Evolutionary conservation across 2,888 invertebrate genomes (phyloP), one percentile per base, ranked within the genome.

Genomic region (Diarsia mendica): DNA sequence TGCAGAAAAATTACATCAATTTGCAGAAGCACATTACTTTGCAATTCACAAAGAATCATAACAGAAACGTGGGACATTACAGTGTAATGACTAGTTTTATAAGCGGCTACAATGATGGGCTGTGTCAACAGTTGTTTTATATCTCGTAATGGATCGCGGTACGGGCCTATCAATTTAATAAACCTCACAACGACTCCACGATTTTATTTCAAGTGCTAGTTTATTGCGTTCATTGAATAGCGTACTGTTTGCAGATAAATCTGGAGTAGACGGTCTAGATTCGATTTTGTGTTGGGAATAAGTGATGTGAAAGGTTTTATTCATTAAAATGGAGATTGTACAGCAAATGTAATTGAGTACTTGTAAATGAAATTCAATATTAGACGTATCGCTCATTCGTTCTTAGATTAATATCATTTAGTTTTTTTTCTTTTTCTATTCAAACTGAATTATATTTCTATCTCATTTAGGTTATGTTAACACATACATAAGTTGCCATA

Each of bases 201-300:
- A 93, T 94, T 94, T 94, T 93, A 94, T 94, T 94, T 91, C 93
- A 91, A 93, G 91, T 91, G 89, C 88, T 91, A 92, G 90, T 93
- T 94, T 94, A 94, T 94, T 92, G 90, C 90, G 90, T 88, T 92
- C 90, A 91, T 91, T 92, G 91, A 90, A 83, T 67, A 64, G 93
- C 92, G 93, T 94, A 95, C 89, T 80, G 95, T 89, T 87, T 80
- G 92, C 92, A 94, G 83, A 89, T 83, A 85, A 85, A 86, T 71
- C 68, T 80, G 61, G 66, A 63, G 66, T 65, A 61, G 69, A 51
- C 48, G 63, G 58, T 72, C 46, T 77, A 60, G 66, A 82, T 85
- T 81, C 67, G 51, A 71, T 85, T 77, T 82, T 44, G 49, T 77
- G 58, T 69, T 66, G 53, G 6, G 28, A 6, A 68, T 72, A 65